Evolutionary conservation across 2,797 vertebrate species (phyloP), one percentile per base, ranked within the genome.

Genomic region (Microcaecilia unicolor): DNA sequence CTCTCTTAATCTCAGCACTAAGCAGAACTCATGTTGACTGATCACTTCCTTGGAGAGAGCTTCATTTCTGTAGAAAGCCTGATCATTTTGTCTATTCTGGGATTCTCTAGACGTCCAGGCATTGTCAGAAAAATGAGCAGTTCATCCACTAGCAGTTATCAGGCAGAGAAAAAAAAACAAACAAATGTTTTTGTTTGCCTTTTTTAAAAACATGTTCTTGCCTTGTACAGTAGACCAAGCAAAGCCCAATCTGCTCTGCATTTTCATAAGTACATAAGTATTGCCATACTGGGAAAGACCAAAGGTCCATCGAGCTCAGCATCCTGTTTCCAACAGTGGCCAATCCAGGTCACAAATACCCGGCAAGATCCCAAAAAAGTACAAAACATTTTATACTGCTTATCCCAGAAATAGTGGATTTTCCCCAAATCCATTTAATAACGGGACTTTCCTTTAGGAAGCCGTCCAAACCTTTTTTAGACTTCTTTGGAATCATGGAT

Each of bases 21-120:
- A 46, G 29, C 29, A 38, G 31, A 39, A 39, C 20, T 8, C 1
- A 1, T 34, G 50, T 58, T 59, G 47, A 37, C 17, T 53, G 44
- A 47, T 52, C 38, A 10, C 34, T 39, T 44, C 36, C 31, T 35
- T 9, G 5, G 48, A 42, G 44, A 28, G 65, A 67, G 43, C 5
- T 7, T 28, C n/a, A 28, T 64, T 59, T 41, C 29, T 47, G 28
- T 41, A 42, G 38, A 26, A 29, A 12, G 21, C 1, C 12, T 44
- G 39, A 39, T 21, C 27, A 7, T 48, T 39, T 41, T 13, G 20
- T 16, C 36, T 48, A 12, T 26, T 16, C 23, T 17, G 30, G 41
- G 48, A 36, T 57, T 65, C 42, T 47, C 13, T 26, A 18, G 12
- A 41, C 37, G 19, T 23, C 15, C 5, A 6, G 22, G 28, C 37